Percentiles rank a stretch among this genome's conserved stretches.
Evolutionary conservation across 2,888 invertebrate species (phyloP).

Genomic region (Agrochola litura): DNA sequence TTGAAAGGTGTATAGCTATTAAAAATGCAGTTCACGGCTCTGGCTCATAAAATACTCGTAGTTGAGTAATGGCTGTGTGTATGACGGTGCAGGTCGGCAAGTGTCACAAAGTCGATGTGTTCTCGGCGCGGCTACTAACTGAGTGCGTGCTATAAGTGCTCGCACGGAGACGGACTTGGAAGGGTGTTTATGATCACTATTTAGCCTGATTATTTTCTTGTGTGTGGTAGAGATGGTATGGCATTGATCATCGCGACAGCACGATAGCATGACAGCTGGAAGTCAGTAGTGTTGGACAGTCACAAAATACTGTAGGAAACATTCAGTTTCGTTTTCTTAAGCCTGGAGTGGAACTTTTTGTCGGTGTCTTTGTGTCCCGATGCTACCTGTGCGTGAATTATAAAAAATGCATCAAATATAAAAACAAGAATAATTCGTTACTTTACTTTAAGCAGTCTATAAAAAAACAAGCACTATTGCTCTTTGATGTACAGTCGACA

Average conservation of each 20-base stretch:
- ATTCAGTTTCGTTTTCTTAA: background rate
- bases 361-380: background rate
- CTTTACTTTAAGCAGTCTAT: background rate
- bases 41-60: background rate
- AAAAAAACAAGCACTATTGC: background rate
- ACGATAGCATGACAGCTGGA: background rate
- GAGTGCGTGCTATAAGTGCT: slow-evolving; percentile 53
- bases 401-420: background rate
- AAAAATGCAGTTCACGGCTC: slow-evolving; percentile 1
- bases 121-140: slow-evolving; percentile 61
- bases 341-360: background rate
- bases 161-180: slow-evolving; percentile 42
- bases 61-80: background rate
- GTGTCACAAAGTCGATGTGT: slow-evolving; percentile 63
- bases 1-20: background rate
- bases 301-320: background rate
- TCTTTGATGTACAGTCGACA: background rate
- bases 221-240: background rate
- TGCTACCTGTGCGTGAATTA: background rate
- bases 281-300: background rate
- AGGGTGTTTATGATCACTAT: background rate
- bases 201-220: background rate
- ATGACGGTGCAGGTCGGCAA: slow-evolving; percentile 53
- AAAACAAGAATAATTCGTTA: background rate
- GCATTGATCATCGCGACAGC: background rate